Conservation (phyloP, 2,888 invertebrate species). For the Spicauda simplicius region DNA sequence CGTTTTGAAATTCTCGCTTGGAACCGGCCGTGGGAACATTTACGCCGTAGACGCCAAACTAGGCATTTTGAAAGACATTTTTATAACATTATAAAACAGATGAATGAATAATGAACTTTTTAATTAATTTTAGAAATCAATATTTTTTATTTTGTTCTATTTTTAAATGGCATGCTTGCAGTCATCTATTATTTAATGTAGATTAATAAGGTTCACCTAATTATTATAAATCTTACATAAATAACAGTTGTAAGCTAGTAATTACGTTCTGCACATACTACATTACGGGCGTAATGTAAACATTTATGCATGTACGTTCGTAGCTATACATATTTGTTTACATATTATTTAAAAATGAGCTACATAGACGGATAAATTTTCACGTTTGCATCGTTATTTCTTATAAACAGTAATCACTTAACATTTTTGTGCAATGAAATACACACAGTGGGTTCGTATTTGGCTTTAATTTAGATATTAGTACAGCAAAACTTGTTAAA, state of each 20-base stretch:
- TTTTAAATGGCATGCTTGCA: background rate
- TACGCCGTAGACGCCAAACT: constrained; percentile 45
- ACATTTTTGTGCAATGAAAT: background rate
- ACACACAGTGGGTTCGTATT: background rate
- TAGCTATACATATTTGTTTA: constrained; percentile 9
- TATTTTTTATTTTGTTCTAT: background rate
- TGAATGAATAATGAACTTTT: constrained; percentile 4
- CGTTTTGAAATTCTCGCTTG: constrained; percentile 74
- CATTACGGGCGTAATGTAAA: background rate
- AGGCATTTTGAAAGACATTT: constrained; percentile 13
- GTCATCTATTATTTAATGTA: background rate
- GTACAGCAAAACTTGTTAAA: constrained; percentile 45
- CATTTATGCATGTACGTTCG: background rate
- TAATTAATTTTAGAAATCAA: background rate
- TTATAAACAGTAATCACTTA: background rate
- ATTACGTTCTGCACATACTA: background rate
- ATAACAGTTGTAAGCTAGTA: background rate
- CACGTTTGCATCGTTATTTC: background rate
- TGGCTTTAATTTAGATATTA: constrained; percentile 15
- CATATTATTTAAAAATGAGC: background rate
- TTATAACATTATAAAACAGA: constrained; percentile 7
- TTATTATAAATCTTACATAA: background rate
- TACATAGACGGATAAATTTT: background rate
- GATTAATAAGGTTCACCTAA: background rate
- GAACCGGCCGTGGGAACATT: constrained; percentile 75